Evolutionary conservation across 2,113 vertebrate species (phyloP).

Genomic region (Lagopus leucura): DNA sequence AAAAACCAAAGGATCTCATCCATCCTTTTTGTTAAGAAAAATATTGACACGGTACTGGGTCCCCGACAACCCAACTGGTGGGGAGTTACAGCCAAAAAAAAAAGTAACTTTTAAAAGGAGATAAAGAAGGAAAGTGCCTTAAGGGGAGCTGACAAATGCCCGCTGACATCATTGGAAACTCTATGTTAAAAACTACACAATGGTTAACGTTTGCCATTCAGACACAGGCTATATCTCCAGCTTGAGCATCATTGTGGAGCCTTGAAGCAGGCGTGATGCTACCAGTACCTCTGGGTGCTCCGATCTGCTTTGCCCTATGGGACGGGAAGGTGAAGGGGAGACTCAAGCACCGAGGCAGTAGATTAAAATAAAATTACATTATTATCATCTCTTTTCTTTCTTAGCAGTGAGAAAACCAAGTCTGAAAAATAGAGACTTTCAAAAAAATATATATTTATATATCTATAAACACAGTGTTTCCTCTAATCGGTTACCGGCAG

Average conservation of each 20-base stretch:
- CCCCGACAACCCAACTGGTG: neutral
- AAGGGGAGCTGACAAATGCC: slow-evolving; percentile 48
- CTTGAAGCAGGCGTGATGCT: slow-evolving; percentile 12
- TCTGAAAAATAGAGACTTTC: slow-evolving; percentile 76
- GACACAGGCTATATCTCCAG: neutral
- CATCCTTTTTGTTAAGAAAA: slow-evolving; percentile 32
- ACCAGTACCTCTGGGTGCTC: slow-evolving; percentile 27
- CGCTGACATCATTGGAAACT: slow-evolving; percentile 10
- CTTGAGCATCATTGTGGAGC: neutral
- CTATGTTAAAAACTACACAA: slow-evolving; percentile 41
- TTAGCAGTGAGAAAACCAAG: slow-evolving; percentile 70
- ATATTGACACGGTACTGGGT: neutral
- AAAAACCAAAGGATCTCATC: neutral
- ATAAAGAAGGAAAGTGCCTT: slow-evolving; percentile 36
- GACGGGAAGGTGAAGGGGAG: slow-evolving; percentile 9
- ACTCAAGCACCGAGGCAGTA: slow-evolving; percentile 62
- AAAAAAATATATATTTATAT: slow-evolving; percentile 76
- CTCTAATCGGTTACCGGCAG: slow-evolving; percentile 58
- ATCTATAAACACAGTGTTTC: slow-evolving; percentile 77
- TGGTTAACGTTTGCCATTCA: slow-evolving; percentile 24
- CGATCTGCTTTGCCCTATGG: neutral
- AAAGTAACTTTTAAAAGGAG: neutral
- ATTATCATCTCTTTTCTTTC: slow-evolving; percentile 43
- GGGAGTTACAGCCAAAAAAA: slow-evolving; percentile 13
- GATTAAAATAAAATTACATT: slow-evolving; percentile 66